These are phyloP conservation scores for Atopsyche davidsoni DNA, from an alignment of 1,140 invertebrate species.

Conservation along the genomic window DNA sequence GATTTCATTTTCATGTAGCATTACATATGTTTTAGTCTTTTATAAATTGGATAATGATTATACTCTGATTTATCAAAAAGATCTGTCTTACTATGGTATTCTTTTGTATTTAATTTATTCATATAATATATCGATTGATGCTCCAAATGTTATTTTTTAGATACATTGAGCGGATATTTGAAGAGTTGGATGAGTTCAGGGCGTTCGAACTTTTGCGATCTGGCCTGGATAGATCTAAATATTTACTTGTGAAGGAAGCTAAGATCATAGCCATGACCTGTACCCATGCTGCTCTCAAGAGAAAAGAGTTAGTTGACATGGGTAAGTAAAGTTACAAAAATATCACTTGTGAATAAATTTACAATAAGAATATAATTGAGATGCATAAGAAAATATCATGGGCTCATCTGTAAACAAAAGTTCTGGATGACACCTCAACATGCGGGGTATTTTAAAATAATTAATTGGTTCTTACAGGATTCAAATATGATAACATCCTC, in stretches of 20 bases:
- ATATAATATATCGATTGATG: not conserved
- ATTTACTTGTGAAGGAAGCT: conserved; percentile 96
- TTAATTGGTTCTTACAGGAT: conserved; percentile 48
- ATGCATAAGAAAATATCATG: too few species aligned
- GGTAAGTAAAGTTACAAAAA: conserved; percentile 45
- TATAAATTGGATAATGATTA: conserved; percentile 6
- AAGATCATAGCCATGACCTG: conserved; percentile 99
- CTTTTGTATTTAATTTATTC: not conserved
- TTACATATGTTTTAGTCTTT: too few species aligned
- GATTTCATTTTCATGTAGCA: too few species aligned
- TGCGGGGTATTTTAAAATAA: conserved; percentile 10
- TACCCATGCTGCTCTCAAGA: conserved; percentile 96
- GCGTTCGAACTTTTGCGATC: conserved; percentile 95
- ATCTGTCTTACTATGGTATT: not conserved
- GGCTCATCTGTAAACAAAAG: too few species aligned
- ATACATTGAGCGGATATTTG: conserved; percentile 94
- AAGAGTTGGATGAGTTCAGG: conserved; percentile 94
- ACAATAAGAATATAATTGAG: too few species aligned
- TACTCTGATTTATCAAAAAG: not conserved
- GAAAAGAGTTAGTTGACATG: conserved; percentile 92
- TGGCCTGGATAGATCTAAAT: conserved; percentile 91
- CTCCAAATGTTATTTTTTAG: conserved; percentile 37
- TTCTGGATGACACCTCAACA: too few species aligned
- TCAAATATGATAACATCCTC: conserved; percentile 97
- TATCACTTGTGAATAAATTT: too few species aligned